Evolutionary conservation across 2,113 vertebrate genomes (phyloP).

Genomic region (Cranoglanis bouderius): DNA sequence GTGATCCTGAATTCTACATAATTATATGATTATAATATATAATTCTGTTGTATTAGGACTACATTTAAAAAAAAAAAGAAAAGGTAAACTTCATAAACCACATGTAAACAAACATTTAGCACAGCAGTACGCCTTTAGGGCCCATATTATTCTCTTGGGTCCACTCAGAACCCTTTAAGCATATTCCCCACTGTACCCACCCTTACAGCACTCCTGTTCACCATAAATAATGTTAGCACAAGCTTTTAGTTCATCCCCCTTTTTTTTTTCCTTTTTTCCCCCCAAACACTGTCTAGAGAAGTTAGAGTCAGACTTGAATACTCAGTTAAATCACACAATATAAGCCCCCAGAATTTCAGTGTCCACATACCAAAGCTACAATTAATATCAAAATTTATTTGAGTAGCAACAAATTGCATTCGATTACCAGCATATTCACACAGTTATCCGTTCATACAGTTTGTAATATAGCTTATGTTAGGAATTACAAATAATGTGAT

Average conservation of each 20-base stretch:
- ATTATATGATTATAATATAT: no score
- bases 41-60: no score
- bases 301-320: background rate
- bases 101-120: no score
- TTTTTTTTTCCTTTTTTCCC: background rate
- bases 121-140: background rate
- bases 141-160: background rate
- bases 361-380: background rate
- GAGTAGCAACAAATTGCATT: constrained; percentile 37
- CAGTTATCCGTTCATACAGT: constrained; percentile 9
- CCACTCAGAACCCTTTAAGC: background rate
- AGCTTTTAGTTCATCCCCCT: background rate
- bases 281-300: background rate
- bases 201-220: background rate
- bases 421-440: constrained; percentile 4
- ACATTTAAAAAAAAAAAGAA: no score
- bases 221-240: background rate
- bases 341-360: background rate
- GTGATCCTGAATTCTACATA: background rate
- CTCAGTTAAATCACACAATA: background rate
- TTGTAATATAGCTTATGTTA: constrained; percentile 44
- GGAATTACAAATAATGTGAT: constrained; percentile 23
- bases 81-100: background rate
- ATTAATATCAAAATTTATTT: constrained; percentile 48
- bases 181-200: background rate